Conservation (phyloP, 2,888 invertebrate genomes). For the Cryptophagus acutangulus region DNA sequence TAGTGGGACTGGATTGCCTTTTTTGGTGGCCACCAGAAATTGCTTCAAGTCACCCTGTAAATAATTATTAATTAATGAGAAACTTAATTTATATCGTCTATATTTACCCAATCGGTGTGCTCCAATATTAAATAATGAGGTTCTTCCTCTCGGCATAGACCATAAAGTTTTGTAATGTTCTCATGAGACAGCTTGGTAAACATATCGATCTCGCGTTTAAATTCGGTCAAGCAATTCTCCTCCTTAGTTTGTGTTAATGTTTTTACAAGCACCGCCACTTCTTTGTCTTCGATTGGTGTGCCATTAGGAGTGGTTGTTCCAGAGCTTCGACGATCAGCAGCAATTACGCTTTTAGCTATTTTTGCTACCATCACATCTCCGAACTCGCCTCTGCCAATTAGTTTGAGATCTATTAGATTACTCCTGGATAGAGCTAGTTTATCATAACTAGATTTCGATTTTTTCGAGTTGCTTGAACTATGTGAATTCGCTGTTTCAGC, state of each 20-base stretch:
- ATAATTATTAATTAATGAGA: slow-evolving; percentile 5
- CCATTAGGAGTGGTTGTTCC: slow-evolving; percentile 31
- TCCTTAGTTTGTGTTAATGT: slow-evolving; percentile 72
- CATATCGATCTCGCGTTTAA: slow-evolving; percentile 83
- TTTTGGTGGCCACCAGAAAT: slow-evolving; percentile 69
- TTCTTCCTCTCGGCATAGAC: slow-evolving; percentile 76
- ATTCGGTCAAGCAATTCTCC: slow-evolving; percentile 73
- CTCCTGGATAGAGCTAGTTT: slow-evolving; percentile 69
- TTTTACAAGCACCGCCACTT: slow-evolving; percentile 65
- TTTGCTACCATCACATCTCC: slow-evolving; percentile 85
- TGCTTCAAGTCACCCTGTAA: slow-evolving; percentile 85
- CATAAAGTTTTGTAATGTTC: slow-evolving; percentile 72
- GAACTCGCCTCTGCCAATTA: slow-evolving; percentile 77
- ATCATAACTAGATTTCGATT: slow-evolving; percentile 65
- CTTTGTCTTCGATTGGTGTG: slow-evolving; percentile 43
- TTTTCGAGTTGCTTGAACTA: slow-evolving; percentile 54
- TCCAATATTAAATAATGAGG: slow-evolving; percentile 87
- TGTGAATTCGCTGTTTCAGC: slow-evolving; percentile 61
- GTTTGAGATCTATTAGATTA: slow-evolving; percentile 64
- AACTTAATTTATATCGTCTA: not conserved
- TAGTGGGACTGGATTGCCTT: slow-evolving; percentile 55
- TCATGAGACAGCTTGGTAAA: slow-evolving; percentile 78
- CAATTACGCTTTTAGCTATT: slow-evolving; percentile 36
- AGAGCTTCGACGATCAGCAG: slow-evolving; percentile 34
- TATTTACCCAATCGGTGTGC: slow-evolving; percentile 85